These are phyloP conservation scores for Rhabdomys dilectus DNA, from an alignment of 2,113 vertebrate genomes.

Conservation along the genomic window DNA sequence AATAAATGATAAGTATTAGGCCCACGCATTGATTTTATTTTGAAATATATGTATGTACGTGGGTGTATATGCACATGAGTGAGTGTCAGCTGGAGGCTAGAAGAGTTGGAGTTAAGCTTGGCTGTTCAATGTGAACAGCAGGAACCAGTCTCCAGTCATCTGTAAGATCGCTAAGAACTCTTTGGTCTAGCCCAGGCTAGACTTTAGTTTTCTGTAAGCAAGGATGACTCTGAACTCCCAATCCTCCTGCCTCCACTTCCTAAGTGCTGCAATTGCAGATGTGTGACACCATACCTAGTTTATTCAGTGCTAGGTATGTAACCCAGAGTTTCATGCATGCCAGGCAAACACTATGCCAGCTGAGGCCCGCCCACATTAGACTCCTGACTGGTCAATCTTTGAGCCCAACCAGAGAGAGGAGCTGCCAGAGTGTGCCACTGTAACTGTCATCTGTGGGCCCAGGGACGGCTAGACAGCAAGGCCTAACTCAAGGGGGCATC, in stretches of 20 bases:
- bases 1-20: conserved; percentile 31
- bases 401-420: background rate
- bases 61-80: background rate
- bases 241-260: background rate
- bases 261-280: no score
- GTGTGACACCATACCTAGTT: background rate
- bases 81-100: background rate
- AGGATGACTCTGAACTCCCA: background rate
- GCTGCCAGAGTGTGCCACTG: background rate
- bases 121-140: no score
- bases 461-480: background rate
- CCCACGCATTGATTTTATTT: background rate
- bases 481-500: background rate
- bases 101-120: background rate
- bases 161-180: background rate
- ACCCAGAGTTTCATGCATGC: background rate
- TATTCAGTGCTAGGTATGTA: background rate
- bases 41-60: background rate
- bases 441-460: background rate
- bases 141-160: background rate
- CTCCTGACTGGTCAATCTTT: background rate
- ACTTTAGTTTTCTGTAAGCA: background rate
- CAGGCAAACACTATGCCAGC: background rate
- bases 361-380: background rate
- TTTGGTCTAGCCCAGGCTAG: background rate